A percentile compares a stretch with the other conserved stretches of the same genome.
These are phyloP conservation scores for Apodemus agrarius DNA, from an alignment of 2,797 vertebrate genomes.

Conservation along the genomic window DNA sequence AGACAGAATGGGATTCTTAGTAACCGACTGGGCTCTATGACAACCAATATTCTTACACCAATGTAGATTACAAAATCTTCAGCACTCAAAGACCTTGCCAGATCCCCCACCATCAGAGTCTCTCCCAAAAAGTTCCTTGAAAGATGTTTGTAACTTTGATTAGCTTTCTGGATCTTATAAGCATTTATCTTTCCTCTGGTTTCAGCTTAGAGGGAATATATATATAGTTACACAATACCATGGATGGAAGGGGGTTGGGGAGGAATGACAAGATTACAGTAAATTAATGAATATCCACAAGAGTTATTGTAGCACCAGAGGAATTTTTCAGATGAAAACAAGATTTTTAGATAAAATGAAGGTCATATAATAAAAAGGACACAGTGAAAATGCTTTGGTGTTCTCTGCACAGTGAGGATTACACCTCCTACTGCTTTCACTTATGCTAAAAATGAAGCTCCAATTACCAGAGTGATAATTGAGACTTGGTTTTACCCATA, in stretches of 20 bases:
- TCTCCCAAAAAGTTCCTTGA: neutral
- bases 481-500: conserved; percentile 66
- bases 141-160: neutral
- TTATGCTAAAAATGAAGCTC: conserved; percentile 69
- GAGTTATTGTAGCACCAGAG: neutral
- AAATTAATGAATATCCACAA: conserved; percentile 26
- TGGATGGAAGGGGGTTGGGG: neutral
- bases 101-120: neutral
- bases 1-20: neutral
- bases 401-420: conserved; percentile 52
- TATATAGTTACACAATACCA: neutral
- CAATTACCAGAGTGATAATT: conserved; percentile 75
- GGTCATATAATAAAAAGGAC: conserved; percentile 65
- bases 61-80: neutral
- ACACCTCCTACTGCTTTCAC: conserved; percentile 68
- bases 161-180: neutral
- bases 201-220: neutral
- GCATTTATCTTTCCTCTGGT: neutral
- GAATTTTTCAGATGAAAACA: conserved; percentile 46
- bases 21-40: neutral
- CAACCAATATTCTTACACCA: neutral
- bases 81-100: neutral
- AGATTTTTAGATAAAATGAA: conserved; percentile 63
- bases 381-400: neutral
- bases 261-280: neutral